Evolutionary conservation across 2,113 vertebrate genomes (phyloP), one percentile per base, ranked within the genome.

Genomic region (Collichthys lucidus): DNA sequence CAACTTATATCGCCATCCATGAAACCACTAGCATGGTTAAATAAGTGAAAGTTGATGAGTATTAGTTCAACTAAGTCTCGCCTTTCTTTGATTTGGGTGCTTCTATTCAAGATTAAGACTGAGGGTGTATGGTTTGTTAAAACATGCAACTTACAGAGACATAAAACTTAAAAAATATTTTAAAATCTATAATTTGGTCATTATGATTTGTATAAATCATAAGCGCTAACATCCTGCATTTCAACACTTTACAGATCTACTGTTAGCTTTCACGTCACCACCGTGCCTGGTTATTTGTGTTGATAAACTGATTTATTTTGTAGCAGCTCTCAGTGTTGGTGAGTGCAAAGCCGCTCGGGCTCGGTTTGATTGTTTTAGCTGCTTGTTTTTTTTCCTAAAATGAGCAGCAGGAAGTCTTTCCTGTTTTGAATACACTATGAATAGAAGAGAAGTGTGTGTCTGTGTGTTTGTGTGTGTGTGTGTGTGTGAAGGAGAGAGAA

Each of bases 361-460:
- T n/a, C n/a, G n/a, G 83, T 88, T 86, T 88, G 89, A 92, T 92
- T 93, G 89, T 89, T 93, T 86, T 56, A 85, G 68, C 90, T 82
- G 87, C 90, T 91, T 92, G 90, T 91, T 93, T 92, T 91, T 93
- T 92, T 94, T 93, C 89, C 90, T 93, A 87, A 93, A 94, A 92
- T 89, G 90, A 94, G 88, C 80, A 55, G 88, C 91, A 95, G 91
- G 93, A 95, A 93, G 92, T 90, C 80, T 81, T 94, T 95, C 95
- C 95, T 95, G 94, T 95, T 95, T 92, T 94, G 85, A 90, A 93
- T 44, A 71, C 80, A 84, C 92, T 93, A 92, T 92, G 86, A 93
- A 92, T 95, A 94, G 89, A 86, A 86, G 63, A 74, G 69, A 76
- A 80, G 53, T 61, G 62, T 86, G 86, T 84, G 31, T 35, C 6